Conservation (phyloP, 2,888 invertebrate genomes). For the Drosophila ezoana region DNA sequence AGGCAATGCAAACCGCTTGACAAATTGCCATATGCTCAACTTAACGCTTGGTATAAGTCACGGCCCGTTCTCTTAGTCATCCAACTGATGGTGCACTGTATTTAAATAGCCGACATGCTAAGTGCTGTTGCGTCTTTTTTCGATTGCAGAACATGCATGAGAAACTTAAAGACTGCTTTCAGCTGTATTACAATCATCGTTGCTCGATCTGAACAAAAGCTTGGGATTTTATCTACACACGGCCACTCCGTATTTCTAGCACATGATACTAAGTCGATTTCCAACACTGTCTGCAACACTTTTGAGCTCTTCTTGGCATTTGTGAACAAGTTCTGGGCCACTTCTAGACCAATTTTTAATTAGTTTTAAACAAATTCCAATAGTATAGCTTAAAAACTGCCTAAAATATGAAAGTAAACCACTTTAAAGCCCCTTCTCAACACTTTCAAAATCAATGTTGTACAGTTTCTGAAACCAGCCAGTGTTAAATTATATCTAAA, state of each 20-base stretch:
- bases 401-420: neutral
- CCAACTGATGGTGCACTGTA: neutral
- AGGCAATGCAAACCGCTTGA: conserved; percentile 29
- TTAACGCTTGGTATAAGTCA: conserved; percentile 21
- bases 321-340: neutral
- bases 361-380: neutral
- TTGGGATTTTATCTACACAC: neutral
- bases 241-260: no score
- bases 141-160: no score
- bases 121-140: neutral
- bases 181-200: neutral
- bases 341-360: neutral
- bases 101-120: neutral
- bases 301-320: neutral
- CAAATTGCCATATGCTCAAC: conserved; percentile 39
- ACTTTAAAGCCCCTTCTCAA: neutral
- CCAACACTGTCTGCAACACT: neutral
- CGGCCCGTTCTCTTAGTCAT: conserved; percentile 6
- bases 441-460: no score
- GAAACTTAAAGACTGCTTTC: no score
- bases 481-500: no score
- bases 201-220: neutral
- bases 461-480: no score
- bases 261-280: no score
- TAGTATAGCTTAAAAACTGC: no score